These are phyloP conservation scores for Hucho hucho DNA, from an alignment of 2,113 vertebrate species.

Conservation along the genomic window DNA sequence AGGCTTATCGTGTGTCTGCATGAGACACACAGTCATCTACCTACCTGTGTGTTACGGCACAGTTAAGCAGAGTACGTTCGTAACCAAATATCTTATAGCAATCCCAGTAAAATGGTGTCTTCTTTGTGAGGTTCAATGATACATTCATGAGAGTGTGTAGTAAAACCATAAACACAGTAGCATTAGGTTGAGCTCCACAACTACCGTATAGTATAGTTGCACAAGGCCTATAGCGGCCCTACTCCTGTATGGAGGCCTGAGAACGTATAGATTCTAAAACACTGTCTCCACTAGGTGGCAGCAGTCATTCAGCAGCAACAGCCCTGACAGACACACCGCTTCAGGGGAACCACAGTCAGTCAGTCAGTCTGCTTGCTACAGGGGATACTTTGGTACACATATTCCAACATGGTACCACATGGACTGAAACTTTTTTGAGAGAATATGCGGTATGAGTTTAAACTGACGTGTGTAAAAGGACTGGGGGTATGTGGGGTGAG, in stretches of 20 bases:
- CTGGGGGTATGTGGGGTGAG: neutral
- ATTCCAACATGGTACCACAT: no score
- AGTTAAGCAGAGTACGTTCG: neutral
- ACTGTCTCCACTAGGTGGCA: conserved; percentile 43
- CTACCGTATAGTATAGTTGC: neutral
- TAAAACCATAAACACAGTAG: neutral
- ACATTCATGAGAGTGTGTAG: neutral
- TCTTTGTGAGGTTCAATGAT: neutral
- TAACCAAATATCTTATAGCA: no score
- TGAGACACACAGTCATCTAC: conserved; percentile 2
- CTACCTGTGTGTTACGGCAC: neutral
- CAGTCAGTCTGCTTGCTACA: no score
- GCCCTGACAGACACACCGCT: neutral
- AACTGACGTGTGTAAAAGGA: neutral
- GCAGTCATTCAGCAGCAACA: conserved; percentile 14
- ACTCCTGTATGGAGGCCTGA: neutral
- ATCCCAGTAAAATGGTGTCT: no score
- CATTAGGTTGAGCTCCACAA: neutral
- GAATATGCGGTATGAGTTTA: no score
- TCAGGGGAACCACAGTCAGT: neutral
- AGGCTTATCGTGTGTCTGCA: conserved; percentile 21
- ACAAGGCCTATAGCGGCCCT: no score
- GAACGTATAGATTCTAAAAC: neutral
- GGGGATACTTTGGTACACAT: no score
- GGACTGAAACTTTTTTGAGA: no score